Evolutionary conservation across 2,113 vertebrate species (phyloP).

Genomic region (Promerops cafer): DNA sequence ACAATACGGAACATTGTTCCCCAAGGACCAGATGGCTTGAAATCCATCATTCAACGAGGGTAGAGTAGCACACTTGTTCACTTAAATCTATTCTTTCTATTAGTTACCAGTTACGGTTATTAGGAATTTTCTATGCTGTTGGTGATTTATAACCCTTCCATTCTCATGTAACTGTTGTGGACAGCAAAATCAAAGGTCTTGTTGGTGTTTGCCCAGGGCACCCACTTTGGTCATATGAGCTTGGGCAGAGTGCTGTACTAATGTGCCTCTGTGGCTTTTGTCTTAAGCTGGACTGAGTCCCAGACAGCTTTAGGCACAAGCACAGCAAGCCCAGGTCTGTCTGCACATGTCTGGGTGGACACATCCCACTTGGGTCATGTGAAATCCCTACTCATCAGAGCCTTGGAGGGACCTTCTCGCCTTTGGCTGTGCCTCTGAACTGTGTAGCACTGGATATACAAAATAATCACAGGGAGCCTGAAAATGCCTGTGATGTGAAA

Average conservation of each 20-base stretch:
- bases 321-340: neutral
- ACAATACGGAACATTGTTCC: neutral
- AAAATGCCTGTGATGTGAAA: neutral
- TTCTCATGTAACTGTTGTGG: neutral
- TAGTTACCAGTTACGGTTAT: neutral
- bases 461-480: neutral
- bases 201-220: neutral
- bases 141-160: neutral
- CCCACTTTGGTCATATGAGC: neutral
- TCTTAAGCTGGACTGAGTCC: neutral
- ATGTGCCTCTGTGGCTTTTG: conserved; percentile 19
- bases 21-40: neutral
- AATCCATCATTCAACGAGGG: neutral
- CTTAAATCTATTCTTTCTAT: neutral
- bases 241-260: neutral
- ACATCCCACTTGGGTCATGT: neutral
- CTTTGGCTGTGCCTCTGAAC: neutral
- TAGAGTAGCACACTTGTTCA: neutral
- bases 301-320: neutral
- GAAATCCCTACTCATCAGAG: neutral
- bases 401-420: neutral
- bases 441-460: neutral
- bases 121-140: neutral
- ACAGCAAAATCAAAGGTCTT: neutral
- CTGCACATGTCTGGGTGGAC: neutral